phyloP scores from a whole-genome alignment of 2,888 invertebrate genomes.

The Baccha elongata region DNA sequence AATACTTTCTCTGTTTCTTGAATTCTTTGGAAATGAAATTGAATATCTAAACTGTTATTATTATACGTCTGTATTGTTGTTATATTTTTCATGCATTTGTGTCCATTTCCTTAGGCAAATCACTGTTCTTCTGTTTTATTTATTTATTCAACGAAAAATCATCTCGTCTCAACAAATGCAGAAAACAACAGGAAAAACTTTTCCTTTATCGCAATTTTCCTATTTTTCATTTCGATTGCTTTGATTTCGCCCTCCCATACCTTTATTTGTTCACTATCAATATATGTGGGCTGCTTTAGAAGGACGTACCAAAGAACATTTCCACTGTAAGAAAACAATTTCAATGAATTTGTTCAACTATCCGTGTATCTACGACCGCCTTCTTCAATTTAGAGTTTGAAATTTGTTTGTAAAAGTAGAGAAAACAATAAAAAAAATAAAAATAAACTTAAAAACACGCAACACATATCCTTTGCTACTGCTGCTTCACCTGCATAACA shows the following conservation, averaged over 20 bases:
- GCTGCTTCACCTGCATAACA: constrained; percentile 5
- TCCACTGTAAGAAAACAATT: constrained; percentile 46
- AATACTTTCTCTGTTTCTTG: constrained; percentile 24
- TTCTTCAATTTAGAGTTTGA: constrained; percentile 65
- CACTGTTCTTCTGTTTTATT: constrained; percentile 10
- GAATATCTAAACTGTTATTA: constrained; percentile 51
- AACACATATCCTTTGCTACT: constrained; percentile 16
- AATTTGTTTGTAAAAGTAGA: constrained; percentile 66
- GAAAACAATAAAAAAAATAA: constrained; percentile 7
- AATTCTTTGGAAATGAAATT: constrained; percentile 50
- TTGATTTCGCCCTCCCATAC: constrained; percentile 14
- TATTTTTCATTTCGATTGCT: constrained; percentile 33
- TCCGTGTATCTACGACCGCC: constrained; percentile 51
- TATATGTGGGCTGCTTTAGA: not conserved
- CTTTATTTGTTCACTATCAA: not conserved
- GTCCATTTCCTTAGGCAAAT: constrained; percentile 29
- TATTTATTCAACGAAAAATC: constrained; percentile 17
- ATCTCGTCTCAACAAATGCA: constrained; percentile 3
- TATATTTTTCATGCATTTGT: constrained; percentile 20
- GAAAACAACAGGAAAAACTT: constrained; percentile 27
- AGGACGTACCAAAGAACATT: not conserved
- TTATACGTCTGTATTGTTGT: constrained; percentile 12
- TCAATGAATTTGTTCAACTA: constrained; percentile 65
- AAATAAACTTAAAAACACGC: not conserved
- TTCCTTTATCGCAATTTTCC: constrained; percentile 15